Conservation (phyloP, 1,140 invertebrate genomes). For the Lethrus apterus region DNA sequence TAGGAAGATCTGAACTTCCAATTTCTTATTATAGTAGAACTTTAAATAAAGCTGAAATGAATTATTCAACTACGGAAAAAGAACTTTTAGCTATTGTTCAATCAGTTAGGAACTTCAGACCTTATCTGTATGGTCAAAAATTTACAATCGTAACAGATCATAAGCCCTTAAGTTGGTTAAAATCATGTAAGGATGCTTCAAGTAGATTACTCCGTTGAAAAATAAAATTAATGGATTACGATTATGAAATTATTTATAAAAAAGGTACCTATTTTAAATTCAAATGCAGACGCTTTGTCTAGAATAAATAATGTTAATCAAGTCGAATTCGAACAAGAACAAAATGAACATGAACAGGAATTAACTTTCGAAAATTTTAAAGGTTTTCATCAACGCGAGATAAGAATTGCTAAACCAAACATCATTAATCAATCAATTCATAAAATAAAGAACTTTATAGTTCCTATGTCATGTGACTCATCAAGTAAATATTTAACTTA, state of each 20-base stretch:
- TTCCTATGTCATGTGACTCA: too few relatives aligned
- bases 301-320: not conserved
- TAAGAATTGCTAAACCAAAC: not conserved
- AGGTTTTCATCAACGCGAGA: constrained; percentile 4
- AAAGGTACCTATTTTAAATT: constrained; percentile 6
- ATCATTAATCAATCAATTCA: not conserved
- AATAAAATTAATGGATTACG: constrained; percentile 4
- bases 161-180: constrained; percentile 24
- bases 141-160: constrained; percentile 39
- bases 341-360: constrained; percentile 1
- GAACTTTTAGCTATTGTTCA: constrained; percentile 37
- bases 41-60: not conserved
- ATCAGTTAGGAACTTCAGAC: constrained; percentile 39
- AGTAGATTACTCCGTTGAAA: not conserved
- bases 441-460: too few relatives aligned
- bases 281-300: constrained; percentile 8
- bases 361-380: constrained; percentile 5
- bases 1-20: constrained; percentile 15
- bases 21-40: not conserved
- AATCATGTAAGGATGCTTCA: constrained; percentile 8
- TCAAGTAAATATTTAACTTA: too few relatives aligned
- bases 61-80: constrained; percentile 36
- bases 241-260: constrained; percentile 5
- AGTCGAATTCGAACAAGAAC: too few relatives aligned
- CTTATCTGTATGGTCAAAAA: constrained; percentile 34